Evolutionary conservation across 2,888 invertebrate genomes (phyloP), one percentile per base, ranked within the genome.

Genomic region (Helicoverpa assulta): DNA sequence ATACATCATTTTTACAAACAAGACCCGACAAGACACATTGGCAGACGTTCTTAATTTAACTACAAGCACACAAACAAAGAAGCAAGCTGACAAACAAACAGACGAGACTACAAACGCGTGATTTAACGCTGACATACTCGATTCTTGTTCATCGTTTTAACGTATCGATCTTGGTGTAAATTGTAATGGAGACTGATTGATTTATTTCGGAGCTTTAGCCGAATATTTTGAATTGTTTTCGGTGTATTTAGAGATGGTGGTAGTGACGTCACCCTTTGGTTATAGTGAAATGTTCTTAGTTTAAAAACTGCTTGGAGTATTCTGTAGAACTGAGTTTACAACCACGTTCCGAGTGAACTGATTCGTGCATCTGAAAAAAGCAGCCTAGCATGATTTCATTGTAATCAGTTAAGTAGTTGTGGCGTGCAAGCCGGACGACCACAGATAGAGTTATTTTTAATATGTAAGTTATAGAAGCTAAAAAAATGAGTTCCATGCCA

Each of bases 101-200:
- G 64, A 73, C 83, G 84, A 81, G 81, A 87, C 75, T 68, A 80
- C 87, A 85, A 88, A 75, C 86, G 89, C 90, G 93, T 94, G 94
- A 94, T 94, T 94, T 91, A 91, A 84, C 84, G 85, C 79, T 84
- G 89, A 89, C 89, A 84, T 77, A 68, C 76, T 67, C 55, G 56
- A 6, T 57, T 58, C 68, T 81, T 81, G 80, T 83, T 86, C 65
- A 63, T 87, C 78, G 82, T 89, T 77, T 87, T 86, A 74, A 62
- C 82, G 85, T 80, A 93, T 93, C 92, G 93, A 93, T 93, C 91
- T 90, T 86, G 76, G 81, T 87, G 87, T 89, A 90, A 93, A 93
- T 90, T 90, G 92, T 91, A 89, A 91, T 92, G 86, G 87, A 75
- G 87, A 82, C 81, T 90, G 94, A 94, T 90, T 94, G 93, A 94